Base-by-base conservation (phyloP, 2,113 vertebrate species). In the Brachirus orientalis region DNA sequence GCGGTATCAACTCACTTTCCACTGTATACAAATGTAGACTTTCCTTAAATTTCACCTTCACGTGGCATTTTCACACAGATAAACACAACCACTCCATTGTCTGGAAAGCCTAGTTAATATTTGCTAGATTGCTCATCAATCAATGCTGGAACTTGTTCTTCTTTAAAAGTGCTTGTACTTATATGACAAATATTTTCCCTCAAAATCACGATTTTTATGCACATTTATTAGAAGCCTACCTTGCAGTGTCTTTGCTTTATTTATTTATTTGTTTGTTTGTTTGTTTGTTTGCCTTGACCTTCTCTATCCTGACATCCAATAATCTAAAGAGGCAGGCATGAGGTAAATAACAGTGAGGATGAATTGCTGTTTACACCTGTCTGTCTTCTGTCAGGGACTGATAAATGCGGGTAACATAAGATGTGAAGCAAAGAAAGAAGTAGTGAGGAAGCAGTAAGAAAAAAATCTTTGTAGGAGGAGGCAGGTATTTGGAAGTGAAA, bases 401-500 rank as follows among this genome's bases (percentile, higher is more conserved):
- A 53, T 70, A 43, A 55, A 56, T 57, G 68, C 16, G 36, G 54
- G 53, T 37, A 59, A 37, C 28, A 28, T 47, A 55, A 72, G 40
- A 58, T 41, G 38, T 22, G 33, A 58, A 22, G 41, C 6, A 6
- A 52, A 46, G 28, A 17, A 19, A 72, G 56, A 28, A 38, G 56
- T 0, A 14, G 20, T 58, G 35, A 28, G 38, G 18, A 54, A 50
- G 41, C 2, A 47, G 46, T 1, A 6, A 54, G 50, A 56, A 50
- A 50, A 33, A 1, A 19, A 37, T 5, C 18, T 51, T 0, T 51
- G 48, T 36, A 50, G 45, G 20, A 81, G 76, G 47, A 72, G 38
- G 75, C 54, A 76, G 41, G 53, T 64, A 37, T 84, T 84, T 83
- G 58, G 72, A 78, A 80, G 77, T 85, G 72, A 75, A 72, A 85